Base-by-base conservation (phyloP, 2,113 vertebrate species). In the Chaetodon trifascialis region DNA sequence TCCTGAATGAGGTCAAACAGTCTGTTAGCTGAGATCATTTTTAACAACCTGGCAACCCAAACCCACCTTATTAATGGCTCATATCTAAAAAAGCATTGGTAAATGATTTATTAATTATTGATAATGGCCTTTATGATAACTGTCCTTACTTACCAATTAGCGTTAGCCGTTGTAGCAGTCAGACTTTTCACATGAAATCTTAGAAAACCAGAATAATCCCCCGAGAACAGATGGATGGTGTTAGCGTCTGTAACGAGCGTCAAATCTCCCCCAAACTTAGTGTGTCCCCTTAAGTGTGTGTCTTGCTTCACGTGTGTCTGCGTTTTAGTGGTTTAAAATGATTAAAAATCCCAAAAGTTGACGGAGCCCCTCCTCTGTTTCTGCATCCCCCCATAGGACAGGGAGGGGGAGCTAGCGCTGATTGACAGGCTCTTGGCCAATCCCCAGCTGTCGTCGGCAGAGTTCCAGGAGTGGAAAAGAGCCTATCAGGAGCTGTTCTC, bases 381-480 rank as follows among this genome's bases (percentile, higher is more conserved):
- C 94, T 96, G 86, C 94, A 84, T 88, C 87, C 93, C 85, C 54
- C 92, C 54, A 92, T 91, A 99, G 98, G 98, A 98, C 96, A 98
- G 97, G 96, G 97, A 99, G 97, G 97, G 97, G 93, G 98, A 99
- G 96, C 95, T 99, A 94, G 96, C 96, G 93, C 93, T 97, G 95
- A 98, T 99, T 95, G 97, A 99, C 93, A 98, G 96, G 95, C 95
- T 99, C 92, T 93, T 99, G 95, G 95, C 97, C 95, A 97, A 96
- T 91, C 97, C 97, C 93, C 95, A 96, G 88, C 96, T 99, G 95
- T 98, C 97, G 0, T 99, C 98, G 91, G 96, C 96, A 94, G 97
- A 98, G 94, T 99, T 99, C 95, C 97, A 97, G 94, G 97, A 99
- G 78, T 99, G 98, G 98, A 99, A 99, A 91, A 93, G 95, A 94